Evolutionary conservation across 2,113 vertebrate species (phyloP), one percentile per base, ranked within the genome.

Genomic region (Accipiter cooperii): DNA sequence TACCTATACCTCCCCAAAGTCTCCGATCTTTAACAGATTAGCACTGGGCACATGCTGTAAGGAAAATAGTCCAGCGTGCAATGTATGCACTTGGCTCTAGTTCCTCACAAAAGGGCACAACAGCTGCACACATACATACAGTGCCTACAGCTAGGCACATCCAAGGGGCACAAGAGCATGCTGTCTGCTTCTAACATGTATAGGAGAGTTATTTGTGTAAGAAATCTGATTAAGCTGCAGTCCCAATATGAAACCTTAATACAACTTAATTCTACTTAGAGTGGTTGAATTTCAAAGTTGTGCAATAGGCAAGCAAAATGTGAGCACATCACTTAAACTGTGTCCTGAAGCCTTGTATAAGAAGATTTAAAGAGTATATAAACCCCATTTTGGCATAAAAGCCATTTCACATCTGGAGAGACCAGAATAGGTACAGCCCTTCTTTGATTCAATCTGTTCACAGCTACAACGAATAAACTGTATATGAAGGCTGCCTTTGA

Each of bases 371-470:
- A 34, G 22, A 64, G 51, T 51, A 51, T 22, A 46, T 46, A 91
- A 90, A 89, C 6, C 31, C 6, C 10, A 46, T 82, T 87, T 95
- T 70, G 46, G 80, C 58, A 46, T 38, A 79, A 83, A 78, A 76
- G 70, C 55, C 0, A 22, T 74, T 84, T 86, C 42, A 94, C 52
- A 91, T 94, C 63, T 92, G 89, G 71, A 93, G 46, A 87, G 69
- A 61, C 7, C n/a, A 54, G 63, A 83, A n/a, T 73, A 75, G 25
- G 10, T 47, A 40, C 16, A 54, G 61, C 26, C n/a, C 36, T 70
- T 90, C 36, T 75, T 90, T 94, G 65, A 84, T 77, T 95, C 84
- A 83, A 83, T 85, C 81, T 85, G 46, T 85, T 87, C 78, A 94
- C 66, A 95, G 89, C 84, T 87, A 89, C 44, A 51, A 83, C 26